phyloP scores from a whole-genome alignment of 2,113 vertebrate species.

The Cottus gobio region DNA sequence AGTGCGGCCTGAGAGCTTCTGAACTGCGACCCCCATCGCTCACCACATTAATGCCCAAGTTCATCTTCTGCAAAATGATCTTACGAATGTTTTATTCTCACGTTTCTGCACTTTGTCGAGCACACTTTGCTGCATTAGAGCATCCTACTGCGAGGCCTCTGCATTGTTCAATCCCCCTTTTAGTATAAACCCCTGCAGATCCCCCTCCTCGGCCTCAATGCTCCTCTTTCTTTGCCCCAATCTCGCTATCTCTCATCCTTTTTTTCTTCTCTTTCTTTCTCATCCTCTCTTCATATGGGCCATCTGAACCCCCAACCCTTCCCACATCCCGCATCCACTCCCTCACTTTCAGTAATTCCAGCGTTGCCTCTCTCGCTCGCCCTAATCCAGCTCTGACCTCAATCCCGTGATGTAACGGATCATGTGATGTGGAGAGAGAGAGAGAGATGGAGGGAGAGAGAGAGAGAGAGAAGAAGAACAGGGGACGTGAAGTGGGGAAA shows the following conservation, averaged over 20 bases:
- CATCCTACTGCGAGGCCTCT: slow-evolving; percentile 16
- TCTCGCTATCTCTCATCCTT: slow-evolving; percentile 34
- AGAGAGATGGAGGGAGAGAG: slow-evolving; percentile 6
- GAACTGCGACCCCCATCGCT: slow-evolving; percentile 31
- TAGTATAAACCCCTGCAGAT: slow-evolving; percentile 44
- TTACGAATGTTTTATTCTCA: slow-evolving; percentile 3
- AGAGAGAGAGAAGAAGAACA: slow-evolving; percentile 37
- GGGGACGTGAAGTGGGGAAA: slow-evolving; percentile 67
- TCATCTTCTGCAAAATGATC: not conserved
- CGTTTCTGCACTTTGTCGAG: slow-evolving; percentile 13
- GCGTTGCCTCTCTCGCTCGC: slow-evolving; percentile 59
- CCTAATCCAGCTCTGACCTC: slow-evolving; percentile 84
- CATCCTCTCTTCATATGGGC: slow-evolving; percentile 34
- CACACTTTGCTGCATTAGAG: slow-evolving; percentile 41
- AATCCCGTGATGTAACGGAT: slow-evolving; percentile 81
- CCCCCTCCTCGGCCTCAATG: not conserved
- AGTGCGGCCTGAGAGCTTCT: slow-evolving; percentile 14
- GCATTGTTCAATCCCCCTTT: slow-evolving; percentile 48
- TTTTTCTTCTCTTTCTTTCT: slow-evolving; percentile 23
- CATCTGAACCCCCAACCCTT: slow-evolving; percentile 20
- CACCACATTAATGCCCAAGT: not conserved
- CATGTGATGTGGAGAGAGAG: slow-evolving; percentile 70
- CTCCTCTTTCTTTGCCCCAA: slow-evolving; percentile 51
- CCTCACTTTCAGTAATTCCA: slow-evolving; percentile 79
- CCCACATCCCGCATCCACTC: slow-evolving; percentile 19